Base-by-base conservation (phyloP, 1,140 invertebrate genomes). In the Ostrea edulis region DNA sequence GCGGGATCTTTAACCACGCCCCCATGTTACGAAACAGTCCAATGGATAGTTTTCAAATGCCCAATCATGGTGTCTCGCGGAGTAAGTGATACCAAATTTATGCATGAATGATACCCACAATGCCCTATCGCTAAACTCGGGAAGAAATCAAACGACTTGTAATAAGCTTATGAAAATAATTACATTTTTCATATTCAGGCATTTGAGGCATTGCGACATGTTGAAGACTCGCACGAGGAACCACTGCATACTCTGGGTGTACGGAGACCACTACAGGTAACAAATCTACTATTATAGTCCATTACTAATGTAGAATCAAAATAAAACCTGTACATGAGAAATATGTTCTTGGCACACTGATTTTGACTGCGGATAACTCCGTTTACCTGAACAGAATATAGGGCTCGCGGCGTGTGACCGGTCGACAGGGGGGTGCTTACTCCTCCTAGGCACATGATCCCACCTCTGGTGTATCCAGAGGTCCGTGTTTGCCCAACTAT, bases 1-100 rank as follows among this genome's bases (percentile, higher is more conserved):
- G 87, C 95, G 0, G 97, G 97, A 8, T 97, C 97, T 0, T 93
- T 97, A 65, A 97, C 97, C 2, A 97, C 97, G 2, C 97, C 97
- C 3, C 94, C 93, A 5, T 97, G 97, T 88, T 95, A 95, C 51
- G 97, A 97, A 92, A 94, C 95, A 3, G 97, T 97, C 0, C 95
- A 95, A 2, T 97, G 97, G 97, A 96, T 96, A 17, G 95, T 97
- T 8, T 95, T 97, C n/a, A 62, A 82, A 62, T 35, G 68, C 5
- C 86, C 52, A n/a, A 25, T 87, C 20, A 62, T 25, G 9, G 68
- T 87, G 25, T 58, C 81, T 44, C 22, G 44, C 12, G 14, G n/a
- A 55, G 81, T 87, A 44, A 52, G 82, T 85, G 20, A 81, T 22
- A 22, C 22, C 14, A 52, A 1, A 8, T 71, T 9, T 71, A 22